These are phyloP conservation scores for Chionodraco myersi DNA, from an alignment of 2,113 vertebrate genomes.

Conservation along the genomic window DNA sequence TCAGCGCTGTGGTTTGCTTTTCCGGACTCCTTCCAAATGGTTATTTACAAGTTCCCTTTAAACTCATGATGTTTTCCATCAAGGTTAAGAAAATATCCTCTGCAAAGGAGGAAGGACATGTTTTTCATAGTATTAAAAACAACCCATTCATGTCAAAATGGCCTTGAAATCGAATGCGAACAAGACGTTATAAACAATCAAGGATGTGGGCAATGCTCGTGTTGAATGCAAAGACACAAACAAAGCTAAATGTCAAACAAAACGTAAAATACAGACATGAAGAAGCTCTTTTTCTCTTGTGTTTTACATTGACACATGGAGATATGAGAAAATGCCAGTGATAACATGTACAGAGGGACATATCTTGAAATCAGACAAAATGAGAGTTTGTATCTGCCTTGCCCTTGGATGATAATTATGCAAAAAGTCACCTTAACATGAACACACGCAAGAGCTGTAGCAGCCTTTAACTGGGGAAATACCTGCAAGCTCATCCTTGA, in stretches of 20 bases:
- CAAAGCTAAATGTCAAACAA: background rate
- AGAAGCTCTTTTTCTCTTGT: constrained; percentile 26
- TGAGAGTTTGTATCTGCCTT: constrained; percentile 9
- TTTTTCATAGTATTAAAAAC: background rate
- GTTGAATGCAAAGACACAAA: background rate
- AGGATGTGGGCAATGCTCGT: background rate
- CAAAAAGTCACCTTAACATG: background rate
- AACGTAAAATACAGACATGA: constrained; percentile 11
- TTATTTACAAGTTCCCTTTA: constrained; percentile 2
- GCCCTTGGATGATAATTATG: constrained; percentile 17
- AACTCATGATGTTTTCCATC: constrained; percentile 8
- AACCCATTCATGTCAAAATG: background rate
- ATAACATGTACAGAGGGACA: constrained; percentile 3
- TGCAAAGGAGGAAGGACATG: background rate
- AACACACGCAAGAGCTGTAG: constrained; percentile 7
- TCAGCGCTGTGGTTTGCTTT: constrained; percentile 11
- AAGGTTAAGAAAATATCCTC: background rate
- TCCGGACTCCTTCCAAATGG: background rate
- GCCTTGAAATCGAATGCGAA: background rate
- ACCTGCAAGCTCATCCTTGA: background rate
- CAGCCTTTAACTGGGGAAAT: constrained; percentile 29
- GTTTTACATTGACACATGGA: constrained; percentile 13
- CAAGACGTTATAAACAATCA: background rate
- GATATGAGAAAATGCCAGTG: background rate
- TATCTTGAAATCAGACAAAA: constrained; percentile 3